Conservation (phyloP, 1,140 invertebrate genomes). For the Samia ricini region DNA sequence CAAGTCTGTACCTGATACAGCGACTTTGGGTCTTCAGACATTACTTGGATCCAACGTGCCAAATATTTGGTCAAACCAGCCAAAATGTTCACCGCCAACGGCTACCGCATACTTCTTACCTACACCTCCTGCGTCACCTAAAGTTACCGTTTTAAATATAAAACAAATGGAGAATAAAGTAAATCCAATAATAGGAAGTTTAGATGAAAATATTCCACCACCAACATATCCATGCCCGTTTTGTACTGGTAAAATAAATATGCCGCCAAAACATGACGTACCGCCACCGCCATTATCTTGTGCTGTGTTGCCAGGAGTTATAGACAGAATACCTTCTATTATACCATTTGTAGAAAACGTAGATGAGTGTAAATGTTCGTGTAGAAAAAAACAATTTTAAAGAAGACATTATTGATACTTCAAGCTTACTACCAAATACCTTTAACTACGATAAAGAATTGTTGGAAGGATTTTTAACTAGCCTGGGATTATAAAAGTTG, state of each 20-base stretch:
- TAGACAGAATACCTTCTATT: slow-evolving; percentile 15
- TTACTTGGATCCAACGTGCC: neutral
- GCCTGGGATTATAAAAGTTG: slow-evolving; percentile 7
- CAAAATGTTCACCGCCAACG: slow-evolving; percentile 14
- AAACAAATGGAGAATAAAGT: neutral
- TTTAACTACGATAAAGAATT: slow-evolving; percentile 23
- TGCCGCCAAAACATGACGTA: neutral
- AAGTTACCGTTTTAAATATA: slow-evolving; percentile 14
- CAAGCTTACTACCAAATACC: slow-evolving; percentile 4
- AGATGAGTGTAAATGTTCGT: neutral
- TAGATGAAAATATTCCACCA: neutral
- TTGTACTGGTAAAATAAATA: slow-evolving; percentile 1
- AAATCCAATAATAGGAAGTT: neutral
- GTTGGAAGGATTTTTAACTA: slow-evolving; percentile 20
- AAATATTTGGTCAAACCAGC: slow-evolving; percentile 6
- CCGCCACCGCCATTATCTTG: slow-evolving; percentile 12
- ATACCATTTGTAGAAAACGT: neutral
- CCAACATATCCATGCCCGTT: neutral
- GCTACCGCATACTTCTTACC: slow-evolving; percentile 17
- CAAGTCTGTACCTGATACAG: neutral
- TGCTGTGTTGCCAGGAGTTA: slow-evolving; percentile 18
- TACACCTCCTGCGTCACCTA: slow-evolving; percentile 8
- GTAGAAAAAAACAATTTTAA: neutral
- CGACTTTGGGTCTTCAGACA: neutral
- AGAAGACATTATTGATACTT: neutral